A percentile compares a stretch with the other conserved stretches of the same genome.
These are phyloP conservation scores for Pemphigus obesinymphae DNA, from an alignment of 1,140 invertebrate genomes.

Conservation along the genomic window DNA sequence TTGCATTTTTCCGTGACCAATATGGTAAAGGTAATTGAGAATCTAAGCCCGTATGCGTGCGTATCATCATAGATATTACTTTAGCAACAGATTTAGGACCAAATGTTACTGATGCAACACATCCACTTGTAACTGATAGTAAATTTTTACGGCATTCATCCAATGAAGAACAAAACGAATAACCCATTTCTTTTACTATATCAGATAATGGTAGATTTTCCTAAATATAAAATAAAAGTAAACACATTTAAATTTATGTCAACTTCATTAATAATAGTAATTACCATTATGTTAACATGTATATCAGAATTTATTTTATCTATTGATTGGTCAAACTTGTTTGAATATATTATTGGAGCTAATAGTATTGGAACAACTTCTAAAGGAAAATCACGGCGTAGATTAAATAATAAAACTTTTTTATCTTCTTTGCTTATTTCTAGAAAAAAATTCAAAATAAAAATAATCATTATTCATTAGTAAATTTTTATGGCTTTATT, in stretches of 20 bases:
- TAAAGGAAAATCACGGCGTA: slow-evolving; percentile 80
- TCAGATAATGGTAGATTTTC: slow-evolving; percentile 72
- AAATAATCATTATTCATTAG: too few relatives aligned
- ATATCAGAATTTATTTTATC: slow-evolving; percentile 55
- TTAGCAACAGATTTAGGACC: slow-evolving; percentile 71
- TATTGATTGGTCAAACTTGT: slow-evolving; percentile 66
- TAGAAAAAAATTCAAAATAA: too few relatives aligned
- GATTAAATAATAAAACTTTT: slow-evolving; percentile 71
- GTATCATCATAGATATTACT: slow-evolving; percentile 80
- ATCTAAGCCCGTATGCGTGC: slow-evolving; percentile 70
- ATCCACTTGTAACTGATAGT: slow-evolving; percentile 68
- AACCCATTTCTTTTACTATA: slow-evolving; percentile 84
- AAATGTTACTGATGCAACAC: slow-evolving; percentile 52
- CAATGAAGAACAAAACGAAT: slow-evolving; percentile 75
- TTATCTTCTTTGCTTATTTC: slow-evolving; percentile 65
- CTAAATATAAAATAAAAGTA: slow-evolving; percentile 52
- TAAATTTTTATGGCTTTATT: too few relatives aligned
- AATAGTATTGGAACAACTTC: slow-evolving; percentile 82
- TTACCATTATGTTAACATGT: slow-evolving; percentile 61
- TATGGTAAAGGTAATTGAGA: slow-evolving; percentile 51
- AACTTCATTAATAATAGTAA: slow-evolving; percentile 33
- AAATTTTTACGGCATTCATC: slow-evolving; percentile 86
- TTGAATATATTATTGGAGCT: slow-evolving; percentile 77
- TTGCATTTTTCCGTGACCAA: slow-evolving; percentile 41
- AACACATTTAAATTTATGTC: not conserved